Conservation (phyloP, 1,140 invertebrate genomes). For the Stegodyphus dumicola region DNA sequence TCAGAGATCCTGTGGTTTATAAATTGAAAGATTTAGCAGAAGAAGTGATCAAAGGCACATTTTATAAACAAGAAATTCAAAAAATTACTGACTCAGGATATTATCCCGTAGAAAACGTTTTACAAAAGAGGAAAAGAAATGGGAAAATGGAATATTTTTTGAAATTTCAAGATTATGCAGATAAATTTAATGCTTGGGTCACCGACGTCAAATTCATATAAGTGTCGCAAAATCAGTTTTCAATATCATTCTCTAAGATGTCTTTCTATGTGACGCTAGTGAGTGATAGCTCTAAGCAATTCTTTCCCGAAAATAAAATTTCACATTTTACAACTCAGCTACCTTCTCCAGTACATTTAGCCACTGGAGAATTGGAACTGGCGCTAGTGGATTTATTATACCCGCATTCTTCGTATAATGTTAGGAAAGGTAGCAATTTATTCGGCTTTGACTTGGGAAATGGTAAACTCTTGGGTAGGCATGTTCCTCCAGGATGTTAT, state of each 20-base stretch:
- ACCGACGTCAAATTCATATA: neutral
- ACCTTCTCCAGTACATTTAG: neutral
- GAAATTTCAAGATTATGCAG: conserved; percentile 15
- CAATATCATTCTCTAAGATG: neutral
- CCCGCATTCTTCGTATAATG: neutral
- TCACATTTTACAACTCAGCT: neutral
- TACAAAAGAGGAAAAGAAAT: neutral
- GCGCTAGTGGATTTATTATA: neutral
- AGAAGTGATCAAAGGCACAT: conserved; percentile 38
- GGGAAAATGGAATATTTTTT: conserved; percentile 14
- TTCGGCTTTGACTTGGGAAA: neutral
- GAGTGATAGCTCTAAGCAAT: neutral
- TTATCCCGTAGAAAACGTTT: neutral
- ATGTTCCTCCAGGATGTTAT: conserved; percentile 1
- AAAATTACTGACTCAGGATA: neutral
- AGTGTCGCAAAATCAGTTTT: neutral
- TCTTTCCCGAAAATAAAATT: conserved; percentile 9
- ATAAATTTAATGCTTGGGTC: neutral
- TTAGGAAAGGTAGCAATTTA: neutral
- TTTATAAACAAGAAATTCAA: conserved; percentile 52
- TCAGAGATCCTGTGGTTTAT: conserved; percentile 18
- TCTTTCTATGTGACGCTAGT: neutral
- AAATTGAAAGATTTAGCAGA: conserved; percentile 21
- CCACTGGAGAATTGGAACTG: neutral
- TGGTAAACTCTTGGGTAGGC: neutral